Conservation (phyloP, 2,797 vertebrate genomes). For the Bovichtus variegatus region DNA sequence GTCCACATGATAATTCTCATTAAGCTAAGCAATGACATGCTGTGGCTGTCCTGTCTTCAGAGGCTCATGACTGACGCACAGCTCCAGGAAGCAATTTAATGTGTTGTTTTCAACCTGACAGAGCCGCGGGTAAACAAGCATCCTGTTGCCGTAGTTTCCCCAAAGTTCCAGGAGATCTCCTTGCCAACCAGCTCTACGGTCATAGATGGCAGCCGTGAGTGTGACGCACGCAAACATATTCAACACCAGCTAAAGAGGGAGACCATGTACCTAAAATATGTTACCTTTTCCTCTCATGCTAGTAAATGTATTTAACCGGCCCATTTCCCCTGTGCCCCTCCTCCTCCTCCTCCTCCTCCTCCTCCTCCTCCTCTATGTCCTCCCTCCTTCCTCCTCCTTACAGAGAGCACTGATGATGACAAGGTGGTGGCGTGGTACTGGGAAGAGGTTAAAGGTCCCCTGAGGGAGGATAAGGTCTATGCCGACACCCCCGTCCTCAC, state of each 20-base stretch:
- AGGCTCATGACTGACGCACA: not conserved
- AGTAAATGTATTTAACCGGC: not conserved
- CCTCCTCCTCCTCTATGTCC: not conserved
- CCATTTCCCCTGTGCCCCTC: not conserved
- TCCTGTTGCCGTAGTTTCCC: conserved; percentile 95
- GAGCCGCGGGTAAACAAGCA: conserved; percentile 95
- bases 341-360: not conserved
- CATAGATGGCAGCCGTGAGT: conserved; percentile 98
- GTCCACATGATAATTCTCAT: not conserved
- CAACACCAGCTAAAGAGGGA: not conserved
- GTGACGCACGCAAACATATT: conserved; percentile 18
- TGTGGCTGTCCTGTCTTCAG: not conserved
- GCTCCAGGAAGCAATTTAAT: conserved; percentile 38
- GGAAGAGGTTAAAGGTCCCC: conserved; percentile 97
- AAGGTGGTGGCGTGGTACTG: conserved; percentile 94
- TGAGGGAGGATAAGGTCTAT: conserved; percentile 95
- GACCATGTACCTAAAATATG: too few relatives aligned
- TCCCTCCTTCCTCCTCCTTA: not conserved
- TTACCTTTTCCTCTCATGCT: not conserved
- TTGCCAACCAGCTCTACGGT: conserved; percentile 96
- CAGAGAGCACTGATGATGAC: conserved; percentile 98
- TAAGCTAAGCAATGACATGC: not conserved
- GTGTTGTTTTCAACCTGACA: conserved; percentile 75
- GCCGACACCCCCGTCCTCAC: conserved; percentile 91
- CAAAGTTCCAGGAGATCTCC: conserved; percentile 94